phyloP scores from a whole-genome alignment of 64 coral and sea anemone genomes.

The Dendrophyllia cribrosa region DNA sequence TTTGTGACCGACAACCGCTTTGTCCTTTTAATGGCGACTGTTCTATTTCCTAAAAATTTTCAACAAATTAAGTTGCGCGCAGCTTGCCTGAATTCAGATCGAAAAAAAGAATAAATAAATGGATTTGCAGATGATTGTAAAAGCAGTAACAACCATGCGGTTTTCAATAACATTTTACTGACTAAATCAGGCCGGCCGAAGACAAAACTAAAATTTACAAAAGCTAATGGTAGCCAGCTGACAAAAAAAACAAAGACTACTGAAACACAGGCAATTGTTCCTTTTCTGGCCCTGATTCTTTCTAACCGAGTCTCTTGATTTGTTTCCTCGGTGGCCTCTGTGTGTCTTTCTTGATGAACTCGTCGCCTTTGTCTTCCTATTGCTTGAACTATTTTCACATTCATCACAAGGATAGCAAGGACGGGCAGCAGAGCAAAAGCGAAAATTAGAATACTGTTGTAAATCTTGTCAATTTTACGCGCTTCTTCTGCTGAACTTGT shows the following conservation, averaged over 20 bases:
- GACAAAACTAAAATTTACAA: conserved; percentile 13
- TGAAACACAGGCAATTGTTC: conserved; percentile 47
- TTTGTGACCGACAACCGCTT: background rate
- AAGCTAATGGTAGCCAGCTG: conserved; percentile 71
- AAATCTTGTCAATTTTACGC: conserved; percentile 8
- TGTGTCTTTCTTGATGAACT: background rate
- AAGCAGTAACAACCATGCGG: conserved; percentile 24
- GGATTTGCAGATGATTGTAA: conserved; percentile 59
- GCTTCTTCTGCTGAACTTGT: background rate
- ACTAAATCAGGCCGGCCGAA: background rate
- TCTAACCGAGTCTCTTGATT: background rate
- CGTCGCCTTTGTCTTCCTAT: conserved; percentile 9
- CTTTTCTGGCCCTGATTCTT: background rate
- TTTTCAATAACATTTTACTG: background rate
- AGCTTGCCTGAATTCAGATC: conserved; percentile 60
- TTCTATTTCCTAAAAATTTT: background rate
- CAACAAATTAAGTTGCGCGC: conserved; percentile 10
- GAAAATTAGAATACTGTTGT: background rate
- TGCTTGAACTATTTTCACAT: background rate
- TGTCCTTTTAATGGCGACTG: background rate
- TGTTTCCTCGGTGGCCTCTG: background rate
- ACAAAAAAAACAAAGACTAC: conserved; percentile 25
- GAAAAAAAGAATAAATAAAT: conserved; percentile 53
- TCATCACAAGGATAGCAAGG: background rate
- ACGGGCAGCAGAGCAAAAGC: conserved; percentile 1